Conservation (phyloP, 2,113 vertebrate genomes). For the Arizona elegans region DNA sequence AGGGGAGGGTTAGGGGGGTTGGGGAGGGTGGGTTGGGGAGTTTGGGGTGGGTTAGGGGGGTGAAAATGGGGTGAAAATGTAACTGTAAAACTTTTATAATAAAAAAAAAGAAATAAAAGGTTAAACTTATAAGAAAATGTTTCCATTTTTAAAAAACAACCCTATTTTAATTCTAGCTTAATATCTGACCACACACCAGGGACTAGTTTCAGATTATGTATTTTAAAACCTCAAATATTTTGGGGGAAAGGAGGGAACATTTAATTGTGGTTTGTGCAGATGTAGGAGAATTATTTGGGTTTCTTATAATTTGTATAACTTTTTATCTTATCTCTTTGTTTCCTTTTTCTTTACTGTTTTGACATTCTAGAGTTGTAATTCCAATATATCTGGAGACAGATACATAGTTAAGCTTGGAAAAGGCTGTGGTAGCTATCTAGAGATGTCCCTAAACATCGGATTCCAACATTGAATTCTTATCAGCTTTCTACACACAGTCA, state of each 20-base stretch:
- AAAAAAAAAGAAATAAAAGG: not conserved
- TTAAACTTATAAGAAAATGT: not conserved
- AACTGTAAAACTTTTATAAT: too few relatives aligned
- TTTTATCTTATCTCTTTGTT: not conserved
- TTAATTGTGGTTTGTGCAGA: not conserved
- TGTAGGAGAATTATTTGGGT: not conserved
- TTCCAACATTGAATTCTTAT: not conserved
- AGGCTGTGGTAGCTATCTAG: not conserved
- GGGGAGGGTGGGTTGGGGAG: too few relatives aligned
- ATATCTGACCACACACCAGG: conserved; percentile 13
- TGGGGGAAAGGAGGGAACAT: not conserved
- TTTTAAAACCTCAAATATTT: conserved; percentile 15
- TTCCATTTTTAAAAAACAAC: not conserved
- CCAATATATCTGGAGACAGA: not conserved
- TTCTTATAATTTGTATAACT: not conserved
- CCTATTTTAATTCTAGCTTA: not conserved
- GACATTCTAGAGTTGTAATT: not conserved
- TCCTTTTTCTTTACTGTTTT: not conserved
- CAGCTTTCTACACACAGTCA: not conserved
- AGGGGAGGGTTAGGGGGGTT: too few relatives aligned
- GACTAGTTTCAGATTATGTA: not conserved
- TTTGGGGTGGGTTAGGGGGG: too few relatives aligned
- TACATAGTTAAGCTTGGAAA: not conserved
- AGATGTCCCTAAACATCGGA: not conserved
- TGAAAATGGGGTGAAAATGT: too few relatives aligned